Conservation (phyloP, 2,888 invertebrate species). For the Hypsopygia costalis region DNA sequence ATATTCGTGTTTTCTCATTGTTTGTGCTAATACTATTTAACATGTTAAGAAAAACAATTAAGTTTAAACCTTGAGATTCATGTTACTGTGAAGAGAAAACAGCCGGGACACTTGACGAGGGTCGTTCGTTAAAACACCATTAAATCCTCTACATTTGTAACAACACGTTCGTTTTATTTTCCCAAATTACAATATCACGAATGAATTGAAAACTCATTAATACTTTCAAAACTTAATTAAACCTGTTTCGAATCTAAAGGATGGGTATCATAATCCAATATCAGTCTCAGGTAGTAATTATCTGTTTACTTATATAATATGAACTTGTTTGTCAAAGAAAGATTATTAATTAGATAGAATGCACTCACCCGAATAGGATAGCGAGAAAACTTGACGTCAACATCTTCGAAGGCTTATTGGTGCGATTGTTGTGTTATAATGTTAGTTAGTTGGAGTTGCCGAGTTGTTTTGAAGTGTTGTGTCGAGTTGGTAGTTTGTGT, state of each 20-base stretch:
- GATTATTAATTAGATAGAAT: constrained; percentile 12
- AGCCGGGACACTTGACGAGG: constrained; percentile 38
- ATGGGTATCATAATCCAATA: no score
- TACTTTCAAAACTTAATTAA: background rate
- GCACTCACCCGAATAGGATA: constrained; percentile 14
- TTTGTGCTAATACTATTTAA: background rate
- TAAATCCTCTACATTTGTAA: constrained; percentile 29
- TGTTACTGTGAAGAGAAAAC: constrained; percentile 2
- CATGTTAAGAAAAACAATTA: constrained; percentile 7
- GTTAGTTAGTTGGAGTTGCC: constrained; percentile 3
- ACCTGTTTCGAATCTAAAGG: no score
- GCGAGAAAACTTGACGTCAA: constrained; percentile 4
- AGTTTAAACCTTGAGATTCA: background rate
- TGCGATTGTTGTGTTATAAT: constrained; percentile 1
- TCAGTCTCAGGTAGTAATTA: background rate
- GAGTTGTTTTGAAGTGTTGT: constrained; percentile 15
- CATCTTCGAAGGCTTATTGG: constrained; percentile 7
- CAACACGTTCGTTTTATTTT: constrained; percentile 9
- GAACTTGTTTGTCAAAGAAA: constrained; percentile 1
- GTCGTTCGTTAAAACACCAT: constrained; percentile 32
- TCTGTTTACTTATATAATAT: constrained; percentile 1
- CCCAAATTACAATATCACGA: background rate
- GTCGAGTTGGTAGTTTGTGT: constrained; percentile 16
- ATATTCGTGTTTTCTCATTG: no score
- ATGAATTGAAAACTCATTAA: background rate